A percentile compares a stretch with the other conserved stretches of the same genome.
phyloP scores from a whole-genome alignment of 1,140 invertebrate genomes.

The Hyposmocoma kahamanoa region DNA sequence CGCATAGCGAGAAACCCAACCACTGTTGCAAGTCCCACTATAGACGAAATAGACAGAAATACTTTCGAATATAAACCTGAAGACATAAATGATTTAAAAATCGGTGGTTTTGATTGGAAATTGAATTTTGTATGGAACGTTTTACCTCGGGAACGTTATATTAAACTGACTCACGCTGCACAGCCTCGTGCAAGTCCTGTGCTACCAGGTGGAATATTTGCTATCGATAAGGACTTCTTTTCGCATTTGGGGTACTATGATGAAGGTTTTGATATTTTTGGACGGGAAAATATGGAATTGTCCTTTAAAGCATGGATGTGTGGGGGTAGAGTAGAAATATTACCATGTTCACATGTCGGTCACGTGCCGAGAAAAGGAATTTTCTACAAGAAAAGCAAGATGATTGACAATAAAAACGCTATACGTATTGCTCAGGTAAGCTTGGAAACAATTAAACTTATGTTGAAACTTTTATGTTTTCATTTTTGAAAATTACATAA shows the following conservation, averaged over 20 bases:
- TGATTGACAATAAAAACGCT: conserved; percentile 87
- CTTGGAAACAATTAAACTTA: too few species aligned
- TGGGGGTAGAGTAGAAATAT: conserved; percentile 93
- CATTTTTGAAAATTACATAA: too few species aligned
- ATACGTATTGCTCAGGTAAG: conserved; percentile 82
- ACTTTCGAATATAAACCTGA: conserved; percentile 33
- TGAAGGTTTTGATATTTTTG: conserved; percentile 83
- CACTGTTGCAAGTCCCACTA: conserved; percentile 90
- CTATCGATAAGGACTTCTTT: conserved; percentile 89
- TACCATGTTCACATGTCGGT: conserved; percentile 95
- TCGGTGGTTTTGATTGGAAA: conserved; percentile 27
- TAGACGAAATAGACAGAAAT: conserved; percentile 87
- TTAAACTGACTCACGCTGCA: conserved; percentile 8
- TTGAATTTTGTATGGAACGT: conserved; percentile 22
- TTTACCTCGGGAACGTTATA: conserved; percentile 10
- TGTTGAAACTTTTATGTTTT: too few species aligned
- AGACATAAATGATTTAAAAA: conserved; percentile 22
- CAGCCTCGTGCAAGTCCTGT: conserved; percentile 76
- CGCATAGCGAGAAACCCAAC: conserved; percentile 86
- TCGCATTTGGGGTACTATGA: conserved; percentile 92
- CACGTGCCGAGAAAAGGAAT: conserved; percentile 95
- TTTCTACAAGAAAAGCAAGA: conserved; percentile 86
- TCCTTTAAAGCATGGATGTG: conserved; percentile 96
- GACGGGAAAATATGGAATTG: conserved; percentile 96
- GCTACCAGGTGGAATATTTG: conserved; percentile 96